Percentiles rank a stretch among this genome's conserved stretches.
phyloP scores from a whole-genome alignment of 2,113 vertebrate genomes.

The Morone saxatilis region DNA sequence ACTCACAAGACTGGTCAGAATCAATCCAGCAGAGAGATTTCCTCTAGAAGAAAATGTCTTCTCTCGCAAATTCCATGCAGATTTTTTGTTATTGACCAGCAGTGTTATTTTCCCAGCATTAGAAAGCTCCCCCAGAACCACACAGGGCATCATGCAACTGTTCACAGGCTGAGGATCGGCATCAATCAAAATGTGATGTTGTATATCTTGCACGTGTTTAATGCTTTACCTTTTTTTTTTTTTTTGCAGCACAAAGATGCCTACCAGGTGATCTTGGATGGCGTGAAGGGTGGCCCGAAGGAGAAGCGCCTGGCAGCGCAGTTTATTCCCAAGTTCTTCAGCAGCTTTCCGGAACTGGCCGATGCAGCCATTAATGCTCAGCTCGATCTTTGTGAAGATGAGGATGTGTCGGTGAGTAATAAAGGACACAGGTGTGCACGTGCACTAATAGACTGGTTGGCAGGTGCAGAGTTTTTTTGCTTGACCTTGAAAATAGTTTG shows the following conservation, averaged over 20 bases:
- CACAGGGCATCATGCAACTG: too few relatives aligned
- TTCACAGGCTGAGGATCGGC: neutral
- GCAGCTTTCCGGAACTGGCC: conserved; percentile 95
- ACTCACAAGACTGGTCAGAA: too few relatives aligned
- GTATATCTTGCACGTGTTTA: neutral
- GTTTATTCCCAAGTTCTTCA: conserved; percentile 99
- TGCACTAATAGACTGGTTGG: neutral
- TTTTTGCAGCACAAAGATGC: conserved; percentile 94
- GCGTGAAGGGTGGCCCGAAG: conserved; percentile 97
- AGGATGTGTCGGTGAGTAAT: conserved; percentile 95
- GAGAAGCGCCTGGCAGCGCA: conserved; percentile 98
- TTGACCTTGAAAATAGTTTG: neutral
- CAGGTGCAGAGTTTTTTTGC: neutral
- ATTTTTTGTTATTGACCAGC: neutral
- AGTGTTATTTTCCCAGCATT: too few relatives aligned
- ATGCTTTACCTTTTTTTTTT: neutral
- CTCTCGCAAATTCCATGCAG: neutral
- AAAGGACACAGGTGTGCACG: neutral
- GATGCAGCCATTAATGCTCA: conserved; percentile 98
- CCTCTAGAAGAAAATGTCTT: neutral
- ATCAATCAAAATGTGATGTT: neutral
- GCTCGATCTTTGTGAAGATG: conserved; percentile 97
- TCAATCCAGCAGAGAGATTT: neutral
- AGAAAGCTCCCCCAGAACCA: too few relatives aligned
- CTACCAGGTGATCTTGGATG: conserved; percentile 94